Conservation (phyloP, 2,113 vertebrate genomes). For the Tenebrosternarchus preto region DNA sequence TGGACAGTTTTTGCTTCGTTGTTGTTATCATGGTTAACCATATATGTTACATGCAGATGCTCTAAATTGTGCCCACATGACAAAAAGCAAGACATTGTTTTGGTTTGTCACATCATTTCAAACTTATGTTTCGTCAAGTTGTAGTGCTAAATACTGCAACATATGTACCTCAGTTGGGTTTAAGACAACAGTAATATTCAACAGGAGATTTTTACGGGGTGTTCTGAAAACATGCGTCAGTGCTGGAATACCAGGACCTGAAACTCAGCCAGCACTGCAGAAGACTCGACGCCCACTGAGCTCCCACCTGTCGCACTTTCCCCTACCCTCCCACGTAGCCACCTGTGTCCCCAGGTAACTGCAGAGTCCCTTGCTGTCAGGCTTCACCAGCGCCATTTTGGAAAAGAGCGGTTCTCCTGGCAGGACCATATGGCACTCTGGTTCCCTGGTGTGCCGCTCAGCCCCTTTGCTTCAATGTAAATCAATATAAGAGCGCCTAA, state of each 20-base stretch:
- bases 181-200: background rate
- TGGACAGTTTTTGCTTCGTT: too few species aligned
- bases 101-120: background rate
- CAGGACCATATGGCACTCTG: constrained; percentile 46
- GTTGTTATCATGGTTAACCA: too few species aligned
- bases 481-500: constrained; percentile 36
- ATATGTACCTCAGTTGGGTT: background rate
- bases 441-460: constrained; percentile 27
- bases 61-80: too few species aligned
- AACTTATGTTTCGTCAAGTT: background rate
- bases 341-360: constrained; percentile 35
- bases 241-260: background rate
- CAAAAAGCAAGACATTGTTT: too few species aligned
- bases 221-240: background rate
- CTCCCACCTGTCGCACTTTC: constrained; percentile 40
- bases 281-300: constrained; percentile 31
- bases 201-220: background rate
- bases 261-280: constrained; percentile 11
- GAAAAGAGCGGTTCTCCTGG: constrained; percentile 36
- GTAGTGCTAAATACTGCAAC: background rate
- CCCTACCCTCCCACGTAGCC: constrained; percentile 13
- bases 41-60: too few species aligned
- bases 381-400: constrained; percentile 11
- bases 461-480: constrained; percentile 22
- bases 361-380: constrained; percentile 5